Evolutionary conservation across 2,888 invertebrate genomes (phyloP).

Genomic region (Deroplatys truncata): DNA sequence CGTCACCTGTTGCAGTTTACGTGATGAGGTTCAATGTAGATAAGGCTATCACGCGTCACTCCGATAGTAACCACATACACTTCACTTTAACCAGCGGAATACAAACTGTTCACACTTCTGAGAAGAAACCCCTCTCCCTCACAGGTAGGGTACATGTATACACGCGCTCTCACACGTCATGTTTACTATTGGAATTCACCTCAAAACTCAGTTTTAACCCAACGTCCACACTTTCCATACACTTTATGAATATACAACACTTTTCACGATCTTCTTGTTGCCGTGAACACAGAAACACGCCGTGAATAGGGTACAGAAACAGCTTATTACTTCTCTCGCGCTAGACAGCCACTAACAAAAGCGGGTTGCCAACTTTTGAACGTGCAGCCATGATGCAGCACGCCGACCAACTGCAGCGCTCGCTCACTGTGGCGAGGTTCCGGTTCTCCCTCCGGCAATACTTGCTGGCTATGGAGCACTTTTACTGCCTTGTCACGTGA

Average conservation of each 20-base stretch:
- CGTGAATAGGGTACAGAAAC: neutral
- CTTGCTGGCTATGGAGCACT: neutral
- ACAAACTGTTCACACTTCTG: neutral
- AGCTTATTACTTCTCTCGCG: neutral
- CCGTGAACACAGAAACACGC: too few relatives aligned
- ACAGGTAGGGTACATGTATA: neutral
- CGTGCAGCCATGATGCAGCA: neutral
- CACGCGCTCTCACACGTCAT: neutral
- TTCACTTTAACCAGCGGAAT: neutral
- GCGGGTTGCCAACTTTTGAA: neutral
- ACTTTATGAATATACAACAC: neutral
- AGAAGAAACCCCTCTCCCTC: neutral
- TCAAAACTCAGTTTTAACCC: neutral
- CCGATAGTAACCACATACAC: neutral
- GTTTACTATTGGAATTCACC: neutral
- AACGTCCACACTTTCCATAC: neutral
- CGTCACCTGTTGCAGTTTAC: neutral
- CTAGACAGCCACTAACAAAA: neutral
- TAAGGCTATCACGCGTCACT: neutral
- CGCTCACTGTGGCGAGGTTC: neutral
- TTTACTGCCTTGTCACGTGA: constrained; percentile 7
- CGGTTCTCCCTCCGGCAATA: constrained; percentile 10
- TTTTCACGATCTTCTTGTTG: neutral
- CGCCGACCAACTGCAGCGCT: neutral
- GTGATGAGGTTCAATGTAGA: neutral